Conservation (phyloP, 2,113 vertebrate species). For the Ardeotis arabs region DNA sequence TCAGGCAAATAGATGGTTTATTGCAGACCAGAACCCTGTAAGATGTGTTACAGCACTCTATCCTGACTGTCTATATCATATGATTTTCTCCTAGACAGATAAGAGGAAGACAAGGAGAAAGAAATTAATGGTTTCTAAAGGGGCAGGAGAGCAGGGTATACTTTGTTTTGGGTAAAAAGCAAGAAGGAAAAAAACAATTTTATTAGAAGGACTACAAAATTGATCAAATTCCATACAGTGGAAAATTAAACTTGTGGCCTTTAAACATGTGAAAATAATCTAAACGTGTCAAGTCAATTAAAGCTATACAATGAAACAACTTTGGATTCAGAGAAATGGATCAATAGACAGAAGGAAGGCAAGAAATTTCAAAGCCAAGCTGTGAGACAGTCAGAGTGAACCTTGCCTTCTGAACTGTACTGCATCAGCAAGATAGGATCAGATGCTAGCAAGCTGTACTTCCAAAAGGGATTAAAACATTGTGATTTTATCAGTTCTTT, state of each 20-base stretch:
- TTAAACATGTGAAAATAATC: neutral
- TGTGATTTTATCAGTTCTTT: neutral
- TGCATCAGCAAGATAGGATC: neutral
- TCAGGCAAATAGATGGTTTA: neutral
- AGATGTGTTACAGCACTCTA: neutral
- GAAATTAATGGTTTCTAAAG: neutral
- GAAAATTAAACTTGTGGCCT: neutral
- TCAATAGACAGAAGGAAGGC: neutral
- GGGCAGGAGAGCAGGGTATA: neutral
- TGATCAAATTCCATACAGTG: neutral
- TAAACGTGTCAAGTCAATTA: neutral
- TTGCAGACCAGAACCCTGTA: neutral
- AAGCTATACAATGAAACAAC: neutral
- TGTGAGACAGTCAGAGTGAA: neutral
- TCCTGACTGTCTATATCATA: accelerated
- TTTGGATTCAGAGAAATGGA: neutral
- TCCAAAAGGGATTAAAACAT: neutral
- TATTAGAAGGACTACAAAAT: neutral
- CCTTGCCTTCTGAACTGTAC: neutral
- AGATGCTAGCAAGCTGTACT: neutral
- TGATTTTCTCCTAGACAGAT: neutral
- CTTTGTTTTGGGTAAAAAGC: neutral
- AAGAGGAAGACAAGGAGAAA: neutral
- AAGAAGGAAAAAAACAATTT: neutral
- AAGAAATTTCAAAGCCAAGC: neutral